Percentiles rank a stretch among this genome's conserved stretches.
These are phyloP conservation scores for Adineta ricciae DNA, from an alignment of 2,888 invertebrate genomes.

Conservation along the genomic window DNA sequence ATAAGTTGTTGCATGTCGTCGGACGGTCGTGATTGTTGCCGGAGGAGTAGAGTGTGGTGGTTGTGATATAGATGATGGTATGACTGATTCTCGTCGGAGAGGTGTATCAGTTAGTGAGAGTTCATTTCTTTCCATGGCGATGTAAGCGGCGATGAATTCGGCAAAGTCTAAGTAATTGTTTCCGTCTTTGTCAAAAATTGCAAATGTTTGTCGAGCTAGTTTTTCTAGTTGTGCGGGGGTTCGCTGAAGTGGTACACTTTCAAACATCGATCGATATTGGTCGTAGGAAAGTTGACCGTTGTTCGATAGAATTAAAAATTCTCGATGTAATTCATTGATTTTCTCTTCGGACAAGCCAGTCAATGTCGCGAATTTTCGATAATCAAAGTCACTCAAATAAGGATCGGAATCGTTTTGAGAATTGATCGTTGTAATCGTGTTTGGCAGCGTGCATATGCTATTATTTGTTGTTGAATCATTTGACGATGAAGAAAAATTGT, in stretches of 20 bases:
- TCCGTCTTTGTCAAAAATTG: conserved; percentile 12
- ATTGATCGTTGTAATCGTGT: neutral
- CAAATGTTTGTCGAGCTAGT: conserved; percentile 15
- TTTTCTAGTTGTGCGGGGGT: neutral
- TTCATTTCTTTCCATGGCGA: neutral
- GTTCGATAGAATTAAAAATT: neutral
- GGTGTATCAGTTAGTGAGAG: neutral
- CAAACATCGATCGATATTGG: neutral
- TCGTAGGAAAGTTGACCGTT: neutral
- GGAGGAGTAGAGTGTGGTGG: neutral
- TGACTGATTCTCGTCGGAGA: neutral
- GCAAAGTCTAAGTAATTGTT: conserved; percentile 21
- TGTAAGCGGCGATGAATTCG: conserved; percentile 7
- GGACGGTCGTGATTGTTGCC: neutral
- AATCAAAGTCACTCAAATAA: conserved; percentile 12
- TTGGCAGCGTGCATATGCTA: neutral
- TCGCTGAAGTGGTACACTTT: neutral
- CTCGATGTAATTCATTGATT: conserved; percentile 6
- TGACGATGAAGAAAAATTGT: neutral
- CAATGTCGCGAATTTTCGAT: conserved; percentile 7
- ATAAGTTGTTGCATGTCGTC: neutral
- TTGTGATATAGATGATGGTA: neutral
- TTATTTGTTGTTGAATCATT: neutral
- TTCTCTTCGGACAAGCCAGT: neutral
- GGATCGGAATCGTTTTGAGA: neutral